Evolutionary conservation across 2,113 vertebrate species (phyloP).

Genomic region (Platichthys flesus): DNA sequence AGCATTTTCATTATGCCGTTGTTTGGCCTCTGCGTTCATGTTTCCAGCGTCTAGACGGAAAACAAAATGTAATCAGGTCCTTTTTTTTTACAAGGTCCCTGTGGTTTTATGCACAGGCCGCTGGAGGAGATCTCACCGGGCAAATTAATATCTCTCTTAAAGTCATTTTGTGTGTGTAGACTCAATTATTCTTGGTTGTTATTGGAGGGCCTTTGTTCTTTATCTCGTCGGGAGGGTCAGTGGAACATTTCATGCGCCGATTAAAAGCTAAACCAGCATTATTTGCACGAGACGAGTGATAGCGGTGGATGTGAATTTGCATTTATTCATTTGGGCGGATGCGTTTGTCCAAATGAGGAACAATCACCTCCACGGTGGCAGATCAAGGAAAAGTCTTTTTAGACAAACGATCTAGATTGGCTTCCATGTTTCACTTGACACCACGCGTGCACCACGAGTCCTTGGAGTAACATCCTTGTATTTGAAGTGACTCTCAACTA

Average conservation of each 20-base stretch:
- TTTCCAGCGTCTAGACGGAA: conserved; percentile 24
- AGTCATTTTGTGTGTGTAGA: conserved; percentile 6
- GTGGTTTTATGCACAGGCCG: conserved; percentile 16
- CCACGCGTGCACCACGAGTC: too few species aligned
- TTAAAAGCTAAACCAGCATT: not conserved
- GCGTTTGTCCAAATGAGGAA: not conserved
- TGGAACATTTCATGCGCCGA: not conserved
- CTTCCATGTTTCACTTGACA: too few species aligned
- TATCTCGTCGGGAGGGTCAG: not conserved
- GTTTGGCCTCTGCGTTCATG: conserved; percentile 21
- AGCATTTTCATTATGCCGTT: conserved; percentile 28
- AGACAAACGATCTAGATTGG: too few species aligned
- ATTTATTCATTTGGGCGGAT: too few species aligned
- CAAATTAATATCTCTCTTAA: conserved; percentile 24
- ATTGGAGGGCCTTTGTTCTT: not conserved
- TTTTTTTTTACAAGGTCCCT: conserved; percentile 6
- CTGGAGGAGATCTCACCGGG: conserved; percentile 7
- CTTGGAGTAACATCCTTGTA: too few species aligned
- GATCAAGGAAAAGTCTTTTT: not conserved
- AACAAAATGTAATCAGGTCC: conserved; percentile 13
- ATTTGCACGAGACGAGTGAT: not conserved
- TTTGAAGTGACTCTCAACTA: not conserved
- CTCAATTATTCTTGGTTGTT: conserved; percentile 17
- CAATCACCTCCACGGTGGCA: not conserved
- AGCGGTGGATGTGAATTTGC: not conserved